These are phyloP conservation scores for Drosophila bocki DNA, from an alignment of 1,140 invertebrate genomes.

Conservation along the genomic window DNA sequence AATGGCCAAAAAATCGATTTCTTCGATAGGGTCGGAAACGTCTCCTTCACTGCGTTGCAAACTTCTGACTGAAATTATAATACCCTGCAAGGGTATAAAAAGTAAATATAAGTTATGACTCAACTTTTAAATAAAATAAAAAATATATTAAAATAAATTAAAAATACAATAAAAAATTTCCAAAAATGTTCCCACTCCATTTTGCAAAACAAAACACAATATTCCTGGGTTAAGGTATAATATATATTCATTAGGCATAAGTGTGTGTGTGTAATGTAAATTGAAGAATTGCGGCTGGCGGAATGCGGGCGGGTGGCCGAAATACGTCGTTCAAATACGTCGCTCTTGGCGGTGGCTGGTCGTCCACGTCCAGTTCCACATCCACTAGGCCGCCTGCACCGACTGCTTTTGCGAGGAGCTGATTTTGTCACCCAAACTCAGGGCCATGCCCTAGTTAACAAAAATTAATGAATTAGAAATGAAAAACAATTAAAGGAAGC, in stretches of 20 bases:
- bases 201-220: background rate
- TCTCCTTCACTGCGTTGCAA: too few relatives aligned
- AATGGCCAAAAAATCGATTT: too few relatives aligned
- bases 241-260: conserved; percentile 56
- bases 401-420: conserved; percentile 95
- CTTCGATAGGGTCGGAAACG: too few relatives aligned
- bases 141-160: too few relatives aligned
- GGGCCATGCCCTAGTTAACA: conserved; percentile 94
- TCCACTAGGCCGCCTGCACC: conserved; percentile 86
- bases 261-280: conserved; percentile 34
- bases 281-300: conserved; percentile 52
- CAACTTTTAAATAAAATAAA: too few relatives aligned
- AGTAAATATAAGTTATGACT: too few relatives aligned
- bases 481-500: background rate
- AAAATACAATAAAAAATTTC: too few relatives aligned
- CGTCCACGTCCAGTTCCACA: conserved; percentile 38
- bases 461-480: background rate
- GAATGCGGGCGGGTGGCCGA: conserved; percentile 38
- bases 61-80: too few relatives aligned
- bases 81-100: too few relatives aligned
- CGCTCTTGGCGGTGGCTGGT: conserved; percentile 42
- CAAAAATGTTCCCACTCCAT: too few relatives aligned
- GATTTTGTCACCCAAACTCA: conserved; percentile 98
- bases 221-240: conserved; percentile 46
- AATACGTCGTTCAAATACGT: conserved; percentile 45